Conservation (phyloP, 2,797 vertebrate genomes). For the Rousettus madagascariensis region DNA sequence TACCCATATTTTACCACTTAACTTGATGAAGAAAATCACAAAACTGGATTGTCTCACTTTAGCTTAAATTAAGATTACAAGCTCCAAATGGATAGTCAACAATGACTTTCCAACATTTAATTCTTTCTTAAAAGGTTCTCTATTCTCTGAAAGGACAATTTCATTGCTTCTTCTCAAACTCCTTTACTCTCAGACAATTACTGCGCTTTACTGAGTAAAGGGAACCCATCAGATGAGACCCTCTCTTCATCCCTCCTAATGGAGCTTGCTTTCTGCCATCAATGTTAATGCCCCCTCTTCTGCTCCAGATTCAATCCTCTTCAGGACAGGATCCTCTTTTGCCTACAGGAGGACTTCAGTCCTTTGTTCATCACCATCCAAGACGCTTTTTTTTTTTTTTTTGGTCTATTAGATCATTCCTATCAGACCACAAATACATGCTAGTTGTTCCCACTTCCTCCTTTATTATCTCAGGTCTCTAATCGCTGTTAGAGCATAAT, state of each 20-base stretch:
- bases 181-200: background rate
- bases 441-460: background rate
- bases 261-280: background rate
- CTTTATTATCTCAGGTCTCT: background rate
- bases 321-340: background rate
- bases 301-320: background rate
- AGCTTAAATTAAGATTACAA: background rate
- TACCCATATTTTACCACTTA: background rate
- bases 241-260: background rate
- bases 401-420: background rate
- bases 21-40: background rate
- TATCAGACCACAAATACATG: background rate
- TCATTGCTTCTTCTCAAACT: background rate
- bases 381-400: background rate
- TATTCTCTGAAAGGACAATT: background rate
- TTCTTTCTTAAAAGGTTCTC: background rate
- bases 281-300: background rate
- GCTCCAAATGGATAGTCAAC: background rate
- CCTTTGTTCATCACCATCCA: background rate
- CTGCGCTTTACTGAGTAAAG: background rate
- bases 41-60: background rate
- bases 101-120: background rate
- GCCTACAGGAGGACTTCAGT: background rate
- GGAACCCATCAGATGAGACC: background rate
- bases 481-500: background rate